These are phyloP conservation scores for Galerucella calmariensis DNA, from an alignment of 2,888 invertebrate species.

Conservation along the genomic window DNA sequence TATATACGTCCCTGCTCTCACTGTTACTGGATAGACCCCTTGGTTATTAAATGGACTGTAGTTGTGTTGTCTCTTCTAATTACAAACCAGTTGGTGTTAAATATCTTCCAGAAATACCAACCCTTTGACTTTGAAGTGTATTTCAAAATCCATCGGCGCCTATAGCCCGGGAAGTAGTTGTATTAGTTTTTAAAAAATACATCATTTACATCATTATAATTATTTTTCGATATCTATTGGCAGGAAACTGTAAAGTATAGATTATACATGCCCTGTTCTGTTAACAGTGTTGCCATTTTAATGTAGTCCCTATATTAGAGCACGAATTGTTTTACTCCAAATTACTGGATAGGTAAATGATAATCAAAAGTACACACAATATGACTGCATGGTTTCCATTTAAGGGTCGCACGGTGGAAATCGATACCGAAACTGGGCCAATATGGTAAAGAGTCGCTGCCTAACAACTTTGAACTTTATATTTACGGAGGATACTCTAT, in stretches of 20 bases:
- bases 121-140: no score
- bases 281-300: constrained; percentile 5
- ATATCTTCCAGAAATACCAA: no score
- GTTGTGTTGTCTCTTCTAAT: no score
- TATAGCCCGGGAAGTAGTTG: no score
- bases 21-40: no score
- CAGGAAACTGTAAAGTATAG: not conserved
- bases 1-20: no score
- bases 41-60: no score
- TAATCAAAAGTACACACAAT: constrained; percentile 24
- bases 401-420: constrained; percentile 19
- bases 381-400: constrained; percentile 22
- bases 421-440: constrained; percentile 30
- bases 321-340: constrained; percentile 8
- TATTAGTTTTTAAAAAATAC: no score
- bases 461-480: constrained; percentile 17
- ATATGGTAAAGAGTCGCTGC: constrained; percentile 16
- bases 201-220: no score
- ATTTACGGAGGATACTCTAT: not conserved
- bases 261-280: constrained; percentile 2
- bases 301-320: not conserved
- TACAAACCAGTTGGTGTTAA: no score
- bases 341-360: constrained; percentile 18
- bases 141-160: no score
- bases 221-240: no score